Evolutionary conservation across 2,888 invertebrate genomes (phyloP).

Genomic region (Apantesis nais): DNA sequence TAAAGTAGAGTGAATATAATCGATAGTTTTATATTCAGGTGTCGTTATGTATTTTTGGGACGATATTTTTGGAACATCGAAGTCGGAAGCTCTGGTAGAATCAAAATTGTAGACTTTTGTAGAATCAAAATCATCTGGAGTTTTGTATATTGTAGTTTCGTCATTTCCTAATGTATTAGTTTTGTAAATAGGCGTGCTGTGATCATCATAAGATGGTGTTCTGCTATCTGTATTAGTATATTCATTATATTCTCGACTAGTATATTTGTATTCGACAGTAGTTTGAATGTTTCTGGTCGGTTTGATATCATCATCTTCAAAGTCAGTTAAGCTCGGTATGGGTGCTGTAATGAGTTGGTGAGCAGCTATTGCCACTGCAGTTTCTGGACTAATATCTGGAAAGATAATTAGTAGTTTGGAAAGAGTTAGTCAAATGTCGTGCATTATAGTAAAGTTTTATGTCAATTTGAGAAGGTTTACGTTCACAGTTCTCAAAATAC

Average conservation of each 20-base stretch:
- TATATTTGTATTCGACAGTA: constrained; percentile 68
- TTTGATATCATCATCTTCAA: constrained; percentile 61
- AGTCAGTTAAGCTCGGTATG: constrained; percentile 69
- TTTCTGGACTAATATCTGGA: constrained; percentile 74
- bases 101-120: constrained; percentile 37
- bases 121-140: constrained; percentile 39
- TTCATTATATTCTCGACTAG: constrained; percentile 63
- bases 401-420: constrained; percentile 17
- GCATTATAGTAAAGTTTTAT: constrained; percentile 4
- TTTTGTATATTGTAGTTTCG: constrained; percentile 56
- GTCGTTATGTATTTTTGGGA: constrained; percentile 16
- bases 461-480: not conserved
- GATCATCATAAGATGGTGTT: constrained; percentile 59
- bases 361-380: constrained; percentile 78
- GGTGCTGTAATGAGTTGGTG: constrained; percentile 80
- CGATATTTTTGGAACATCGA: constrained; percentile 35
- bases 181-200: constrained; percentile 69
- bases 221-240: constrained; percentile 55
- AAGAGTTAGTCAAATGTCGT: constrained; percentile 20
- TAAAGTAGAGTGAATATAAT: constrained; percentile 26
- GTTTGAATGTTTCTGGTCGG: constrained; percentile 59
- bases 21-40: constrained; percentile 30
- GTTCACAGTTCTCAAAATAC: not conserved
- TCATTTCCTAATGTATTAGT: constrained; percentile 44
- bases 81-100: constrained; percentile 31